Evolutionary conservation across 2,113 vertebrate genomes (phyloP).

Genomic region (Trogon melanurus): DNA sequence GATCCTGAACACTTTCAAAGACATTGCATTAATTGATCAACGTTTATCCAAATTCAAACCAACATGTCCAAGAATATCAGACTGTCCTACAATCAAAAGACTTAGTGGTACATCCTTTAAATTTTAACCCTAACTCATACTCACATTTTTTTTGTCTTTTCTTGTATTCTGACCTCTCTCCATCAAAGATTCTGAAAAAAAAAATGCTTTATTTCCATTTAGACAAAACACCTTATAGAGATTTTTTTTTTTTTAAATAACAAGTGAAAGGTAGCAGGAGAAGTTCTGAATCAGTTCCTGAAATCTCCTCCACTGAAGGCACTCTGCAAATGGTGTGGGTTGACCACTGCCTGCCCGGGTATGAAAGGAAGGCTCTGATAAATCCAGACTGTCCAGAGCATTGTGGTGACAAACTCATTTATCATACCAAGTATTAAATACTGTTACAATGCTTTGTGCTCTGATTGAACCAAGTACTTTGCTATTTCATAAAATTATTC

Average conservation of each 20-base stretch:
- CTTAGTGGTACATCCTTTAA: neutral
- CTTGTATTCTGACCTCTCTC: neutral
- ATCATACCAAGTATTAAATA: neutral
- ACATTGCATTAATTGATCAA: neutral
- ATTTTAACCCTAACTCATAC: neutral
- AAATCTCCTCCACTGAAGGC: constrained; percentile 67
- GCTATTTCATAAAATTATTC: neutral
- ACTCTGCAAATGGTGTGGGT: constrained; percentile 59
- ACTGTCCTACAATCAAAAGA: neutral
- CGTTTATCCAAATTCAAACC: neutral
- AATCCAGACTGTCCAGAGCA: constrained; percentile 67
- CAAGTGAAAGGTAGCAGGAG: constrained; percentile 54
- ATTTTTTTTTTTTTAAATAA: constrained; percentile 71
- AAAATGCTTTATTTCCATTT: neutral
- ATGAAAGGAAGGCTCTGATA: constrained; percentile 49
- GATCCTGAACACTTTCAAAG: neutral
- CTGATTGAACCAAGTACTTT: neutral
- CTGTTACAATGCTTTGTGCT: neutral
- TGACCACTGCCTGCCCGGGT: constrained; percentile 55
- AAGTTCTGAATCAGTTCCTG: constrained; percentile 13
- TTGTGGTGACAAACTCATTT: constrained; percentile 25
- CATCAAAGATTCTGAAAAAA: neutral
- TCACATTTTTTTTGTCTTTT: neutral
- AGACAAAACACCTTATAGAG: constrained; percentile 67
- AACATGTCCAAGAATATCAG: neutral